Evolutionary conservation across 2,797 vertebrate species (phyloP), one percentile per base, ranked within the genome.

Genomic region (Oreochromis grahami): DNA sequence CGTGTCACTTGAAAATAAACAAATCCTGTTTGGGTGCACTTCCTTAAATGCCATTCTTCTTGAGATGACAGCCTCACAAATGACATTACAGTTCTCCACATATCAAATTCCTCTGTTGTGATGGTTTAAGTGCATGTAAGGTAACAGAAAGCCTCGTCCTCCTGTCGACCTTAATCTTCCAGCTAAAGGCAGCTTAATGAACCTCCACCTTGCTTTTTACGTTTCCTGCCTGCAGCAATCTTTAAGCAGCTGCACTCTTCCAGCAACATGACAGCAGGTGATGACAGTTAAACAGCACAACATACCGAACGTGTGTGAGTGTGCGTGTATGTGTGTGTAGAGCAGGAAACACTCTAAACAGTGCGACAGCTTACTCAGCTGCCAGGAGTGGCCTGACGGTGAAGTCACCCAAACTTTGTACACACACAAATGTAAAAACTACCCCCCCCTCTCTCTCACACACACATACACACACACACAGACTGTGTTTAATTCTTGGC

Each of bases 201-300:
- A 41, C 19, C 51, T 80, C 76, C 87, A 79, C 79, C 79, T 86
- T 81, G 72, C 77, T 77, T 83, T 74, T 79, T 81, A 84, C 63
- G 26, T 78, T 83, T 85, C 56, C 80, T 77, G 77, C 81, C 65
- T 12, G 52, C 50, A 82, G 79, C 80, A 76, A 29, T 58, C 72
- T 38, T 76, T 38, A 56, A 74, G 56, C 77, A 48, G 43, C 78
- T 36, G 85, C 2, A 13, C 38, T 81, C 32, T 15, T 56, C 19
- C 48, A 78, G 68, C 58, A 13, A 58, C 51, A 26, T 55, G n/a
- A 84, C 80, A 86, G 76, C 78, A 58, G 79, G 81, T 77, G 86
- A 76, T 83, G 87, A 89, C 55, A 85, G 74, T 68, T 79, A 36
- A 81, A 80, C 38, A 85, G 51, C 81, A 21, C 32, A 10, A 5